Evolutionary conservation across 2,797 vertebrate species (phyloP).

Genomic region (Propithecus deckenii): DNA sequence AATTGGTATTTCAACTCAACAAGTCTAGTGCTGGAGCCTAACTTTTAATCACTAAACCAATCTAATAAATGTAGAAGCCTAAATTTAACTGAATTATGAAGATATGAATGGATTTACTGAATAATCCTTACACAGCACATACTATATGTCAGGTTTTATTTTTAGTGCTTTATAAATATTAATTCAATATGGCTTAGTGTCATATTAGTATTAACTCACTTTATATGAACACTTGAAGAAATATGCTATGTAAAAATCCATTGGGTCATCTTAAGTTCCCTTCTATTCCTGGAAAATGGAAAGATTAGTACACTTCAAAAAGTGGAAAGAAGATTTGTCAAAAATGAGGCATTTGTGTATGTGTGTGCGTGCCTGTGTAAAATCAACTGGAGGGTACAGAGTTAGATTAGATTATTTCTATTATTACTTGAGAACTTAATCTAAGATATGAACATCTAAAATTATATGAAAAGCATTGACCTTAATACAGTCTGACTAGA

Average conservation of each 20-base stretch:
- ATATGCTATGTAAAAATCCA: not conserved
- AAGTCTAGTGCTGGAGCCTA: not conserved
- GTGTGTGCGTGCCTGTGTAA: not conserved
- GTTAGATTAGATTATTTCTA: not conserved
- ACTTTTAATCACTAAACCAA: not conserved
- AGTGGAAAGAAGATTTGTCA: not conserved
- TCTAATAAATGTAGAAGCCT: not conserved
- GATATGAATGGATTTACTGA: not conserved
- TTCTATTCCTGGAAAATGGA: not conserved
- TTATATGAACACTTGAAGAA: conserved; percentile 12
- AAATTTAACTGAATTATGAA: conserved; percentile 6
- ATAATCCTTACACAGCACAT: not conserved
- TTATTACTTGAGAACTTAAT: not conserved
- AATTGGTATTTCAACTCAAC: not conserved
- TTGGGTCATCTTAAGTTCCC: not conserved
- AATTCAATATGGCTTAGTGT: not conserved
- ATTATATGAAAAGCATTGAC: not conserved
- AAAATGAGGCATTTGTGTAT: not conserved
- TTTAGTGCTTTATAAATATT: not conserved
- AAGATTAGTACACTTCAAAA: not conserved
- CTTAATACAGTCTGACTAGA: not conserved
- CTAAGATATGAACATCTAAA: not conserved
- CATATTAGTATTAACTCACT: not conserved
- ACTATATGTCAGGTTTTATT: not conserved
- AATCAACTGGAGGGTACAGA: not conserved